Conservation (phyloP, 2,113 vertebrate genomes). For the Oceanites oceanicus region DNA sequence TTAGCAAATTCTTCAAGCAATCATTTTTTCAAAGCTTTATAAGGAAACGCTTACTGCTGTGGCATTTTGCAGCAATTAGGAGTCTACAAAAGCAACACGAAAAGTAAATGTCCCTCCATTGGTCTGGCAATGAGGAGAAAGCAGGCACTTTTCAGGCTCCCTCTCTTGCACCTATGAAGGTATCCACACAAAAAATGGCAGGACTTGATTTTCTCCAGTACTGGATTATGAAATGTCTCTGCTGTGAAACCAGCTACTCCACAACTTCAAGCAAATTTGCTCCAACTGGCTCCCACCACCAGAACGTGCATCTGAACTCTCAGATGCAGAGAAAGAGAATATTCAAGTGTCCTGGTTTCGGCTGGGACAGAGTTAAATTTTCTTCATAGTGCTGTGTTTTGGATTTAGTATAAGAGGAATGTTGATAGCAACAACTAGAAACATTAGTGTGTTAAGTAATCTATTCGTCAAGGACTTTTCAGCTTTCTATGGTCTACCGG, state of each 20-base stretch:
- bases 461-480: too few species aligned
- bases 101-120: background rate
- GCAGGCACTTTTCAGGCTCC: background rate
- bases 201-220: background rate
- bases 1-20: background rate
- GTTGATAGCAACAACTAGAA: too few species aligned
- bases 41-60: fast-evolving
- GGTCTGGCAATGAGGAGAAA: background rate
- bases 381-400: too few species aligned
- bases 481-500: too few species aligned
- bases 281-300: background rate
- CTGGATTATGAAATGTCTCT: background rate
- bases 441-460: too few species aligned
- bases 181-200: background rate
- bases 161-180: background rate
- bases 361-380: too few species aligned
- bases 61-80: background rate
- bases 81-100: background rate
- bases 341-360: too few species aligned
- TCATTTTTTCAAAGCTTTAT: background rate
- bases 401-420: too few species aligned
- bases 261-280: background rate
- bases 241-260: background rate
- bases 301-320: background rate
- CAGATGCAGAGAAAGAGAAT: background rate